These are phyloP conservation scores for Dasypolia templi DNA, from an alignment of 2,888 invertebrate genomes.

Conservation along the genomic window DNA sequence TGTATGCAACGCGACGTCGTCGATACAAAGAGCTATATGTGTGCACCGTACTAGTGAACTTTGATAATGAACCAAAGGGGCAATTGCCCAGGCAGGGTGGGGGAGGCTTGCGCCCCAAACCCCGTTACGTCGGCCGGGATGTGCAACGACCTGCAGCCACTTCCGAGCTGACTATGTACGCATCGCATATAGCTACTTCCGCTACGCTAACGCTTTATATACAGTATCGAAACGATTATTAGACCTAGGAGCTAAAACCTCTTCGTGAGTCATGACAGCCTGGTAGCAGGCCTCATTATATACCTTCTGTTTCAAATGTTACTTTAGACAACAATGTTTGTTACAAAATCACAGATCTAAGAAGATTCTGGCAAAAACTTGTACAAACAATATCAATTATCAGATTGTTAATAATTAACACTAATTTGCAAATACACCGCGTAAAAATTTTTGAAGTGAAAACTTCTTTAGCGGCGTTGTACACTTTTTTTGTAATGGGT, in stretches of 20 bases:
- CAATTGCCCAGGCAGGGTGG: slow-evolving; percentile 79
- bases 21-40: slow-evolving; percentile 70
- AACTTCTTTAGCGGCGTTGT: no score
- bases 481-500: no score
- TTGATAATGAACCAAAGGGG: slow-evolving; percentile 89
- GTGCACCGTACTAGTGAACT: slow-evolving; percentile 89
- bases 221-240: slow-evolving; percentile 46
- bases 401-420: not conserved
- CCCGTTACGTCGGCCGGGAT: slow-evolving; percentile 77
- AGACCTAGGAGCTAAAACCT: slow-evolving; percentile 14
- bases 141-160: slow-evolving; percentile 83
- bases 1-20: slow-evolving; percentile 72
- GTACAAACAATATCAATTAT: slow-evolving; percentile 29
- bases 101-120: slow-evolving; percentile 68
- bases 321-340: not conserved
- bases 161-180: slow-evolving; percentile 71
- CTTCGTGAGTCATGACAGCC: slow-evolving; percentile 32
- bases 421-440: no score
- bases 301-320: slow-evolving; percentile 24
- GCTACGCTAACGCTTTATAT: slow-evolving; percentile 50
- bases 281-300: slow-evolving; percentile 41
- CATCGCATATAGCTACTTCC: slow-evolving; percentile 47
- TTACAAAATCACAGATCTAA: not conserved
- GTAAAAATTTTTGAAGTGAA: no score
- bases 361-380: not conserved